These are phyloP conservation scores for Hozukius guyotensis DNA, from an alignment of 2,797 vertebrate species.

Conservation along the genomic window DNA sequence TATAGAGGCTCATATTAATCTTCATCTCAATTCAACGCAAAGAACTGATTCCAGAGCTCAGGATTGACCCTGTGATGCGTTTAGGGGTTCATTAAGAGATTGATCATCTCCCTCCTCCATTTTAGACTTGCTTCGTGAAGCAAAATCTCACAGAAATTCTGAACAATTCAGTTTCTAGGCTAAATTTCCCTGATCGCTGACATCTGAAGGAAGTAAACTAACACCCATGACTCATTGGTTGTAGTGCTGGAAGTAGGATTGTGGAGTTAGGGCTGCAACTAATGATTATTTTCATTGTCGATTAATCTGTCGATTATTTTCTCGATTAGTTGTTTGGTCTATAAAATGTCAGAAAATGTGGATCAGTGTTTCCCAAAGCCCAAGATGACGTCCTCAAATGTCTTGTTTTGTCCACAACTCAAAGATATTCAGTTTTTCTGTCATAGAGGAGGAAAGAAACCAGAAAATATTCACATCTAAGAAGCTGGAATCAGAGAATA, in stretches of 20 bases:
- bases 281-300: no score
- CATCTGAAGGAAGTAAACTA: neutral
- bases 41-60: neutral
- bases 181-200: neutral
- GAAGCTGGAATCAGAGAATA: no score
- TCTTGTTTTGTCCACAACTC: no score
- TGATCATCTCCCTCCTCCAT: neutral
- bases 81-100: neutral
- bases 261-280: no score
- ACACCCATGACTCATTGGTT: neutral
- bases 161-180: neutral
- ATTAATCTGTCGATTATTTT: no score
- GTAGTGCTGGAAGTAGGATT: neutral
- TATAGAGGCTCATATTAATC: neutral
- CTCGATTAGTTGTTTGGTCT: no score
- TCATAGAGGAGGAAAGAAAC: no score
- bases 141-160: neutral
- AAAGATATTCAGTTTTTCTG: no score
- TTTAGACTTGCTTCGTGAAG: neutral
- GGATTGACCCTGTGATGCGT: neutral
- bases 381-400: no score
- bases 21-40: neutral
- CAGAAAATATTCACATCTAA: no score
- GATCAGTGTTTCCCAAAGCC: no score
- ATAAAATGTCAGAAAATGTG: no score